A percentile compares a stretch with the other conserved stretches of the same genome.
Evolutionary conservation across 2,888 invertebrate genomes (phyloP).

Genomic region (Chrysolina americana): DNA sequence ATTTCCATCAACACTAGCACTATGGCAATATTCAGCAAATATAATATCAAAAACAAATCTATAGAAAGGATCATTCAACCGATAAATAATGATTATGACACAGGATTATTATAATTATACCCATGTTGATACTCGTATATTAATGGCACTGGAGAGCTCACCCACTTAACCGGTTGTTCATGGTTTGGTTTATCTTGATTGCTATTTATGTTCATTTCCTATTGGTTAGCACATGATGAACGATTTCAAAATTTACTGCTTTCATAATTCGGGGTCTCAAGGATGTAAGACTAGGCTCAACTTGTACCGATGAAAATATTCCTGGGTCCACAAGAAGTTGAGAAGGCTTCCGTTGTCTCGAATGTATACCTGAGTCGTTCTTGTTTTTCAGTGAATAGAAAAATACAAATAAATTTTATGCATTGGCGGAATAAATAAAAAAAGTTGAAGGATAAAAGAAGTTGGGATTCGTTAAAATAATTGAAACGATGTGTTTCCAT

Average conservation of each 20-base stretch:
- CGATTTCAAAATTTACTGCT: not conserved
- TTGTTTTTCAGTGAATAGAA: no score
- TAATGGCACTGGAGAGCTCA: conserved; percentile 23
- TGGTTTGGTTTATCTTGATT: conserved; percentile 2
- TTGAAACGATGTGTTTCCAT: no score
- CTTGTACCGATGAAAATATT: no score
- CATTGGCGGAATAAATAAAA: no score
- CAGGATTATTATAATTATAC: conserved; percentile 16
- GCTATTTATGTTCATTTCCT: conserved; percentile 4
- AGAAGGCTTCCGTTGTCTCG: no score
- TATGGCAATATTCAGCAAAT: not conserved
- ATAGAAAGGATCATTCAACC: not conserved
- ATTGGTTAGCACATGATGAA: not conserved
- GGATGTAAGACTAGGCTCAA: no score
- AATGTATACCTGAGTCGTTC: no score
- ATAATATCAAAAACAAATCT: not conserved
- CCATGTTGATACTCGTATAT: conserved; percentile 8
- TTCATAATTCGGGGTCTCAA: no score
- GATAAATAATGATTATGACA: conserved; percentile 34
- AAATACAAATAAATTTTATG: no score
- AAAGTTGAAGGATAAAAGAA: no score
- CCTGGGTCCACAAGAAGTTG: no score
- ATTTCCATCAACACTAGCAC: not conserved
- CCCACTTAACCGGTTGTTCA: conserved; percentile 2
- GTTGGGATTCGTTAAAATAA: no score